A percentile compares a stretch with the other conserved stretches of the same genome.
These are phyloP conservation scores for Pluvialis apricaria DNA, from an alignment of 2,113 vertebrate species.

Conservation along the genomic window DNA sequence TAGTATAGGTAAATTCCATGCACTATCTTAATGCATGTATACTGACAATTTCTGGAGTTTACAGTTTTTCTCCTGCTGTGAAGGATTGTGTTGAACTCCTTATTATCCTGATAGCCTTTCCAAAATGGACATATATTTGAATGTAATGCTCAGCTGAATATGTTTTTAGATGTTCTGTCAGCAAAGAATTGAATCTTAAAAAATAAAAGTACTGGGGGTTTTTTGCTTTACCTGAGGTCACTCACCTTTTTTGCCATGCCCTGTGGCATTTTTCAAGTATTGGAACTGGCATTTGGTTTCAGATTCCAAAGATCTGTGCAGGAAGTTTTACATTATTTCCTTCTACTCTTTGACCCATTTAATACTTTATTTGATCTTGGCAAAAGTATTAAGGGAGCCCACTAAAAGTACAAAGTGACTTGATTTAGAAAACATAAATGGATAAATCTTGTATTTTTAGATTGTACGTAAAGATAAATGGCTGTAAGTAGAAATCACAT, in stretches of 20 bases:
- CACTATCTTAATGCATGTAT: neutral
- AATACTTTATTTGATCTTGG: neutral
- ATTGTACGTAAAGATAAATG: neutral
- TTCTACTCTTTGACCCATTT: neutral
- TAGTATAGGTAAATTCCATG: neutral
- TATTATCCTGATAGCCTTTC: neutral
- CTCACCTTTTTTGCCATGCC: neutral
- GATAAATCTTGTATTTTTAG: constrained; percentile 14
- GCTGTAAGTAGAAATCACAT: neutral
- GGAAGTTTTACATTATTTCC: neutral
- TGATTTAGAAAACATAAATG: neutral
- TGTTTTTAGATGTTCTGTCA: neutral
- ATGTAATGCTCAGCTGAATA: neutral
- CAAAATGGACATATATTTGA: neutral
- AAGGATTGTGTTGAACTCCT: neutral
- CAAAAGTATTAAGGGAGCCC: neutral
- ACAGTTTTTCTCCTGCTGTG: neutral
- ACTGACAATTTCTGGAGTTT: neutral
- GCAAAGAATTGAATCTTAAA: neutral
- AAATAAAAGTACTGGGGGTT: fast-evolving
- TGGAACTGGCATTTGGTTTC: neutral
- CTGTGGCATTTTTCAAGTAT: neutral
- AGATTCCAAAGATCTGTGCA: neutral
- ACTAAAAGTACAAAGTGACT: neutral
- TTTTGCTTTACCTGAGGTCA: neutral